Evolutionary conservation across 2,888 invertebrate genomes (phyloP), one percentile per base, ranked within the genome.

Genomic region (Acanthacorydalis orientalis): DNA sequence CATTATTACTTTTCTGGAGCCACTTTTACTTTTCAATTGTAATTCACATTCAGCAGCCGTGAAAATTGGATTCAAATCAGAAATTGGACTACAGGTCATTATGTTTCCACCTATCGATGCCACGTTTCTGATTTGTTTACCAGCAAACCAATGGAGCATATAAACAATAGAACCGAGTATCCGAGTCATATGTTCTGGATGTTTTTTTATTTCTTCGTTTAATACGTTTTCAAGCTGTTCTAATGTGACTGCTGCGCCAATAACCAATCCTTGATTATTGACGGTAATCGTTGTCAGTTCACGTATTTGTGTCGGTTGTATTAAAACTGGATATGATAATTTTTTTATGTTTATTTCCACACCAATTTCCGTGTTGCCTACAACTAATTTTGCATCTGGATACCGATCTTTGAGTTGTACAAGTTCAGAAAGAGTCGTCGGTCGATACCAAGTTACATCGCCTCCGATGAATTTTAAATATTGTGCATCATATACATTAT

Each of bases 121-220:
- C 11, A 91, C 91, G 65, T 93, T 96, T 52, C 96, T 74, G 44
- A 96, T 88, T 70, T 96, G 96, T 59, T 82, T 86, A 7, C 95
- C 93, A 44, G 92, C 96, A 71, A 96, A 96, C 81, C 86, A 91
- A 60, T 89, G 80, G 23, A 96, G 68, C 85, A 95, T 96, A 47
- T 85, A 78, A 9, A 79, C 70, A 31, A 89, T 74, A 31, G 83
- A 76, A 56, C 69, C 68, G 56, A 79, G 83, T 50, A 80, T 68
- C 59, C 78, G 71, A 1, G 77, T 75, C 63, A 73, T 73, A 12
- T 63, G 59, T 54, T 74, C 71, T 47, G 69, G 64, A 55, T 71
- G 60, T 40, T 61, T 61, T 32, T 65, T 57, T 10, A 83, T 75
- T 55, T 74, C 67, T 14, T 69, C 55, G 46, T 68, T 67, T 4